These are phyloP conservation scores for Malurus elegans DNA, from an alignment of 2,113 vertebrate species.

Conservation along the genomic window DNA sequence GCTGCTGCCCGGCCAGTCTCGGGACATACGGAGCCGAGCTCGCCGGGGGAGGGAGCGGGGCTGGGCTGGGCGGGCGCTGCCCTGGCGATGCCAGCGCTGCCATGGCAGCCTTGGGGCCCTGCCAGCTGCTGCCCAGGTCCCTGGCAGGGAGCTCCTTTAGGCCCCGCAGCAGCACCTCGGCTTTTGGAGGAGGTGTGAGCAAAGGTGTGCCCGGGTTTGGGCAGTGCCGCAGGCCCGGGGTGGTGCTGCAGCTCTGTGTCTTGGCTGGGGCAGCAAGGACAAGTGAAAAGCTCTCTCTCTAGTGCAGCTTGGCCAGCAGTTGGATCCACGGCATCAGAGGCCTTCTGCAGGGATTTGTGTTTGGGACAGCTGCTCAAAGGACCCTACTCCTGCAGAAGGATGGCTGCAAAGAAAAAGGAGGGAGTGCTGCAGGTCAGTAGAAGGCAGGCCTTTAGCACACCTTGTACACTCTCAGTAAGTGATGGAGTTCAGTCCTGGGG, in stretches of 20 bases:
- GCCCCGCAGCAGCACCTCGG: background rate
- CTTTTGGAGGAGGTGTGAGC: background rate
- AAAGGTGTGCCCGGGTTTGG: background rate
- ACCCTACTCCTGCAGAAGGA: background rate
- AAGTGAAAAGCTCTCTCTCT: background rate
- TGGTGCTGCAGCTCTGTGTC: rapidly evolving
- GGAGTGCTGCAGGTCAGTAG: conserved; percentile 56
- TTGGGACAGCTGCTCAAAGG: background rate
- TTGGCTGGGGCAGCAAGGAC: no score
- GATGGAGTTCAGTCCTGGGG: background rate
- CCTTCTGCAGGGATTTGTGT: background rate
- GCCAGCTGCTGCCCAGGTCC: background rate
- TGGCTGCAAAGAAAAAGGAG: conserved; percentile 63
- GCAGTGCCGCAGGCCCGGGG: background rate
- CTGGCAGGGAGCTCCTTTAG: rapidly evolving
- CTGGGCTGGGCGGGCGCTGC: background rate
- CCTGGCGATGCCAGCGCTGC: background rate
- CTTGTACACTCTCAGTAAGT: background rate
- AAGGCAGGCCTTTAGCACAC: background rate
- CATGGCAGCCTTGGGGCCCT: background rate
- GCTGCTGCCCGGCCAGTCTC: background rate
- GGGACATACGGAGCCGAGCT: rapidly evolving
- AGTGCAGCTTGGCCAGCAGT: background rate
- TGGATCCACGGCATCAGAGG: background rate
- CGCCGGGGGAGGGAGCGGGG: rapidly evolving